Base-by-base conservation (phyloP, 2,888 invertebrate species). In the Spodoptera littoralis region DNA sequence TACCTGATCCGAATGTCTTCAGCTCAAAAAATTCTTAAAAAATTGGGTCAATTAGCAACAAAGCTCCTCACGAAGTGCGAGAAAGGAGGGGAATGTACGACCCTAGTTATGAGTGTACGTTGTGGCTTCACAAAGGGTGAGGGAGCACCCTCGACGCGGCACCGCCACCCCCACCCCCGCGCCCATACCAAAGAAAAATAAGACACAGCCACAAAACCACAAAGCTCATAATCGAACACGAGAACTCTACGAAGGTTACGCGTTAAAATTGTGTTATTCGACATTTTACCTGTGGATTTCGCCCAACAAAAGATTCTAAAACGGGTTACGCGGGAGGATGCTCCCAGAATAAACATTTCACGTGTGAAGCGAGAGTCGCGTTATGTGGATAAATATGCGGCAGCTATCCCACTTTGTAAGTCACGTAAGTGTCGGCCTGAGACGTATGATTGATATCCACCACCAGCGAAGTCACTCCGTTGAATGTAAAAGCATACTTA, bases 11-110 rank as follows among this genome's bases (percentile, higher is more conserved):
- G 70, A 74, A 83, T 83, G 81, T 82, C 76, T 84, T 80, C 65
- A 69, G 55, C 72, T 64, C 81, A 85, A 84, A 84, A 81, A 69
- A 65, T 73, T 84, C 73, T 83, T 77, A 75, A 84, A 86, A 88
- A 93, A 92, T 91, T 92, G 83, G 92, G 92, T 93, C 91, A 93
- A 92, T 93, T 92, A 91, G 84, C 73, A 83, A 87, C 82, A 87
- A 87, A 88, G 87, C 84, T 84, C 78, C 76, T 78, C 80, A 78
- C 78, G 79, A 85, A 88, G 85, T 84, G 84, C 81, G 82, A 84
- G 72, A 83, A 81, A 79, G 72, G 77, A 86, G 87, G 88, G 90
- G 84, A 84, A 73, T 60, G 76, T 74, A 76, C 80, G 82, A 65
- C 81, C 79, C 81, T 87, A 84, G 88, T 80, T 88, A 84, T 84